Percentiles rank a stretch among this genome's conserved stretches.
phyloP scores from a whole-genome alignment of 2,797 vertebrate genomes.

The Phoeniculus purpureus region DNA sequence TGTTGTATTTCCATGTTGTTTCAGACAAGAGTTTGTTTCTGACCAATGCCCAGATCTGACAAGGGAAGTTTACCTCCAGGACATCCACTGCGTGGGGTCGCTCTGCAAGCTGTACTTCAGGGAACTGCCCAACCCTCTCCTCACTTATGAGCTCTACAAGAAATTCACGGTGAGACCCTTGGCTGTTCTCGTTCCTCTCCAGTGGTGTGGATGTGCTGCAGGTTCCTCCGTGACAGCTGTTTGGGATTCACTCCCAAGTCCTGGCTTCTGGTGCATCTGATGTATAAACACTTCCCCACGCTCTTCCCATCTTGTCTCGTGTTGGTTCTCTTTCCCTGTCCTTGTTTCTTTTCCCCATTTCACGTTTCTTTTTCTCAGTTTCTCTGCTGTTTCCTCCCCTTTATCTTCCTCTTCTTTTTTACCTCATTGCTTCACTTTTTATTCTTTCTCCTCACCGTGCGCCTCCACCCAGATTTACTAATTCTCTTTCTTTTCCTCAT shows the following conservation, averaged over 20 bases:
- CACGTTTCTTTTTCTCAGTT: constrained; percentile 14
- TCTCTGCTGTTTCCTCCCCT: constrained; percentile 6
- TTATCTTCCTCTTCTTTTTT: neutral
- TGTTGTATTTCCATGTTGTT: constrained; percentile 70
- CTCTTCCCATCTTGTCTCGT: neutral
- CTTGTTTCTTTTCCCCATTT: constrained; percentile 10
- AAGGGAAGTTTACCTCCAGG: constrained; percentile 97
- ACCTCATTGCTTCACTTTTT: neutral
- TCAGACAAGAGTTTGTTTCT: constrained; percentile 96
- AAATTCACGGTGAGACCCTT: constrained; percentile 83
- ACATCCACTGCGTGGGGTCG: constrained; percentile 98
- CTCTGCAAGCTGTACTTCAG: constrained; percentile 98
- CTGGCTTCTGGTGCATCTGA: neutral
- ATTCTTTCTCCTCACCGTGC: neutral
- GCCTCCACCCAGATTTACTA: neutral
- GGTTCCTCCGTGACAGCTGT: neutral
- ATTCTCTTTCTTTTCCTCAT: constrained; percentile 29
- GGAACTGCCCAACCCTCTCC: constrained; percentile 95
- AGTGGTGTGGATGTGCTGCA: neutral
- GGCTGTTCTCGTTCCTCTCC: neutral
- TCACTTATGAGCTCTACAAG: constrained; percentile 92
- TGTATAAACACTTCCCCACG: neutral
- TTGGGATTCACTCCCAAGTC: neutral
- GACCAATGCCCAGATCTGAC: constrained; percentile 95
- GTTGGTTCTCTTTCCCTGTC: neutral